Percentiles rank a stretch among this genome's conserved stretches.
phyloP scores from a whole-genome alignment of 2,113 vertebrate species.

The Cottus gobio region DNA sequence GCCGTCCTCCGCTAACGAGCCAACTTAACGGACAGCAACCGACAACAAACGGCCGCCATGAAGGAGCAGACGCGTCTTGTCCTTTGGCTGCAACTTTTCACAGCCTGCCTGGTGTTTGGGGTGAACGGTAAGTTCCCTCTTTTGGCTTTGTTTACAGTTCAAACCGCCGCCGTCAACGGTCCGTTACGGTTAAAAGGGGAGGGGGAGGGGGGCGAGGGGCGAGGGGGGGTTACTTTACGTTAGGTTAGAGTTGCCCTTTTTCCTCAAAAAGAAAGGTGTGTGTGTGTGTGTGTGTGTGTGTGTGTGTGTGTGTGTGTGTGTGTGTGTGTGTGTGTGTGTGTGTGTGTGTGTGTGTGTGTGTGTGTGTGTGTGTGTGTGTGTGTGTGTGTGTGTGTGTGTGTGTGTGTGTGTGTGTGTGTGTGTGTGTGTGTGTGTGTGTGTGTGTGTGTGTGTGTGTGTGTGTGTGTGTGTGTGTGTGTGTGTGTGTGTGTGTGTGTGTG shows the following conservation, averaged over 20 bases:
- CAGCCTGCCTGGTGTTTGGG: conserved; percentile 60
- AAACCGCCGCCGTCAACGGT: conserved; percentile 10
- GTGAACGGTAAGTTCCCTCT: conserved; percentile 73
- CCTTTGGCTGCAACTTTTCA: conserved; percentile 64
- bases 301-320: too few relatives aligned
- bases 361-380: too few relatives aligned
- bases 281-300: too few relatives aligned
- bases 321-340: too few relatives aligned
- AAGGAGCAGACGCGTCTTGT: conserved; percentile 38
- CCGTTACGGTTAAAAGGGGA: background rate
- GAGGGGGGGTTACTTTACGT: background rate
- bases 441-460: background rate
- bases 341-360: too few relatives aligned
- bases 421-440: too few relatives aligned
- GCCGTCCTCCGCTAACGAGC: background rate
- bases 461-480: background rate
- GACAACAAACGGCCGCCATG: conserved; percentile 59
- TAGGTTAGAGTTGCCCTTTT: background rate
- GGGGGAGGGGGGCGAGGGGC: too few relatives aligned
- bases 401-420: too few relatives aligned
- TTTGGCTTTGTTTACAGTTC: conserved; percentile 50
- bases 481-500: too few relatives aligned
- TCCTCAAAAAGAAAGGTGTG: too few relatives aligned
- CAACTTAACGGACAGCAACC: background rate
- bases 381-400: background rate